Evolutionary conservation across 2,888 invertebrate species (phyloP), one percentile per base, ranked within the genome.

Genomic region (Pecten maximus): DNA sequence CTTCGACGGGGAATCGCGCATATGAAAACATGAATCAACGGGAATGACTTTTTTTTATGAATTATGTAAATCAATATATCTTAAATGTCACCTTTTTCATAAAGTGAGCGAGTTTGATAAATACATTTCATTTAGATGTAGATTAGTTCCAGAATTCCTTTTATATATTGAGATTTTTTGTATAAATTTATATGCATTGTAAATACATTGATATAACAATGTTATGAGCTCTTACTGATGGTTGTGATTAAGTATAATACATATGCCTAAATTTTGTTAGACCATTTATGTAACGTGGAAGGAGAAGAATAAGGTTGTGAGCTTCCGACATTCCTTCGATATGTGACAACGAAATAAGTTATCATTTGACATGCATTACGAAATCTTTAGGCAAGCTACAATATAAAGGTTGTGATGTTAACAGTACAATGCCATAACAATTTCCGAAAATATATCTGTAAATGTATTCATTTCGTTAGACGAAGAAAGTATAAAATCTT

Each of bases 111-210:
- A 54, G 50, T 54, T 54, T 54, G 54, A 74, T 10, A 74, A 74
- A 74, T 28, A 23, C 74, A 74, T 74, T 23, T 74, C 23, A 74
- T 35, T 15, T 74, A 74, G 74, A 35, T 23, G 74, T 74, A 74
- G 74, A 8, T 74, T 74, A 74, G 74, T 28, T 74, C 28, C 19
- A 74, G 74, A 74, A 74, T 74, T 74, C 74, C 74, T 74, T 74
- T 74, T 74, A 74, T 74, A 74, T 74, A 74, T 28, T 74, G 60
- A 74, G 2, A 23, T 74, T 28, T 54, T 74, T 74, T 28, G 74
- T 74, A 74, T 10, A 28, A 28, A 28, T 23, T 8, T 74, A 28
- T 28, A 74, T 28, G 35, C 74, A 28, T 74, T 74, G 35, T 74
- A 35, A 74, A 74, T 74, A 74, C 35, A 35, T 74, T 74, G 74